Base-by-base conservation (phyloP, 2,888 invertebrate species). In the Orthonevra nobilis region DNA sequence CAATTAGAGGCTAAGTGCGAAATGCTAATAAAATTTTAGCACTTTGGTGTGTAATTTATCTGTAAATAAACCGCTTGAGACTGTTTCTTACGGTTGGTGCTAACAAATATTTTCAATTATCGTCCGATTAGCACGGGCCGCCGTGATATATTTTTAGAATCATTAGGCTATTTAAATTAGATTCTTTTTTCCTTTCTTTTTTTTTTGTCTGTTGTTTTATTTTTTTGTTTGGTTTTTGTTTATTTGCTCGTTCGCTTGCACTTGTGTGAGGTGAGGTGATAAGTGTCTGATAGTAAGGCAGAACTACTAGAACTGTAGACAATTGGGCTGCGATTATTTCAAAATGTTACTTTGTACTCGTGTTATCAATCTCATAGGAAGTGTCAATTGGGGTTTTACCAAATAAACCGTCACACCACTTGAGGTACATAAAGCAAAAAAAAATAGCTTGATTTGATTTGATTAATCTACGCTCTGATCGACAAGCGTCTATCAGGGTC, bases 11-110 rank as follows among this genome's bases (percentile, higher is more conserved):
- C 66, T 36, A 61, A 73, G 79, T 68, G 79, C 73, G 79, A 79
- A 79, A 73, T 61, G 79, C 61, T 79, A 79, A 79, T 79, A 79
- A 79, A 79, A 73, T 73, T 73, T 79, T 79, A 79, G 73, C 79
- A 73, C 79, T 73, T 56, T 30, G 48, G 73, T 79, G 79, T 73
- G 66, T 73, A 79, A 68, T 79, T 79, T 73, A 61, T 73, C 61
- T 44, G 44, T 48, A 79, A 79, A 79, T 73, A 79, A 72, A 79
- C 28, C 60, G 60, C 66, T 72, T 38, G 36, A 64, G 60, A 64
- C 23, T 63, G 56, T 48, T 63, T 72, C 52, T 32, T 30, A 30
- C 15, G 40, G 30, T 14, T 36, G 58, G 66, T 73, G 73, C 66
- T 66, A 73, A 73, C 73, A 58, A 60, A 40, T 60, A 46, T 44